Conservation (phyloP, 2,113 vertebrate species). For the Gobius niger region DNA sequence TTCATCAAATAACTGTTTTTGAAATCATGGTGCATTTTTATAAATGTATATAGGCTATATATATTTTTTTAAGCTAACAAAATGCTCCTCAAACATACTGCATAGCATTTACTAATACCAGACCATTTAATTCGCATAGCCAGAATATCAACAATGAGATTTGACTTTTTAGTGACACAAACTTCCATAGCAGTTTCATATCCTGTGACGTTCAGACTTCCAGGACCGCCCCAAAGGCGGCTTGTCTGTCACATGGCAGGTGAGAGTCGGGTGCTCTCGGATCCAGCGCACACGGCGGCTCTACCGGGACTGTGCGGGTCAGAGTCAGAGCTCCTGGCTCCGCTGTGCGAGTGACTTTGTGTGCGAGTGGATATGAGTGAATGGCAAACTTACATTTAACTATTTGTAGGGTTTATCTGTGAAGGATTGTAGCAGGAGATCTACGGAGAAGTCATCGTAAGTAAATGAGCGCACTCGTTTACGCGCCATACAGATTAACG, state of each 20-base stretch:
- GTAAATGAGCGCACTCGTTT: neutral
- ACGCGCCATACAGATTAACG: neutral
- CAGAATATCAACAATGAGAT: too few relatives aligned
- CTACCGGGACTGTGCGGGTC: neutral
- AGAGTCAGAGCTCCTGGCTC: neutral
- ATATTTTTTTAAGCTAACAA: too few relatives aligned
- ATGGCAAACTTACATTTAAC: neutral
- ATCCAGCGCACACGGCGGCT: neutral
- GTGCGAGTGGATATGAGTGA: neutral
- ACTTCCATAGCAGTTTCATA: too few relatives aligned
- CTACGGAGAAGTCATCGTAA: neutral
- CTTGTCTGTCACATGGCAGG: constrained; percentile 59
- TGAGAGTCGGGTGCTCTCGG: constrained; percentile 28
- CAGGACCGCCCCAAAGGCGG: constrained; percentile 48
- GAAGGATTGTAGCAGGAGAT: constrained; percentile 7
- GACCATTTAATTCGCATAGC: too few relatives aligned
- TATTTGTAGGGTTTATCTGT: constrained; percentile 9
- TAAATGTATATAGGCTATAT: too few relatives aligned
- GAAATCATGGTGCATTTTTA: too few relatives aligned
- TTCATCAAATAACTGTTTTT: too few relatives aligned
- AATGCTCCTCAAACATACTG: too few relatives aligned
- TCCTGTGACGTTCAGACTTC: neutral
- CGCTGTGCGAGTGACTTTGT: constrained; percentile 5
- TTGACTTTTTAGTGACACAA: too few relatives aligned
- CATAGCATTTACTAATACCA: too few relatives aligned